Conservation (phyloP, 2,113 vertebrate species). For the Gobiocypris rarus region DNA sequence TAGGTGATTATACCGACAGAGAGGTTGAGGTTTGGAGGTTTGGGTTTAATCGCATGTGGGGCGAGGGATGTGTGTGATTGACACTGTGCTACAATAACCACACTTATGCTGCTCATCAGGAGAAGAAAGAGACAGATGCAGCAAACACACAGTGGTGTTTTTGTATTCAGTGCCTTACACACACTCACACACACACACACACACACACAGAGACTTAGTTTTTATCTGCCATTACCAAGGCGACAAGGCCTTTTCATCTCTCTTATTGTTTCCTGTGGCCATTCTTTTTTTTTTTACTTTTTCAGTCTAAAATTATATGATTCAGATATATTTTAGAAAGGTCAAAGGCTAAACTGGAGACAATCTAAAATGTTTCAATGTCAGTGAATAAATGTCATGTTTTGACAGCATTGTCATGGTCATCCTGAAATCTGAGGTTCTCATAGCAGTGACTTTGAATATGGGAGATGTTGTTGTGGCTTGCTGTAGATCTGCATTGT, state of each 20-base stretch:
- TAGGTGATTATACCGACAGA: neutral
- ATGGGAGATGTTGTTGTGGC: neutral
- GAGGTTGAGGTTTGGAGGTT: conserved; percentile 20
- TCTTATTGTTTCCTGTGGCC: neutral
- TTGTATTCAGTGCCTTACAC: conserved; percentile 53
- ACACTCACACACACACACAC: conserved; percentile 7
- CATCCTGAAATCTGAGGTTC: neutral
- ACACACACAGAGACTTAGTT: neutral
- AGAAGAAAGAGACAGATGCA: conserved; percentile 44
- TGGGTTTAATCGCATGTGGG: neutral
- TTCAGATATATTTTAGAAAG: neutral
- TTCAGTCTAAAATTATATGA: neutral
- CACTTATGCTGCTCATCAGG: conserved; percentile 53
- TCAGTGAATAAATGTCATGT: neutral
- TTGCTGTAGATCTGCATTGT: neutral
- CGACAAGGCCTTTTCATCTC: neutral
- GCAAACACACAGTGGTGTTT: conserved; percentile 63
- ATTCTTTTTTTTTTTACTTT: neutral
- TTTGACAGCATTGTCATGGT: neutral
- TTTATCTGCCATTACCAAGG: conserved; percentile 2
- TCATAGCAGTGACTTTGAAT: neutral
- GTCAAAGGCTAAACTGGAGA: neutral
- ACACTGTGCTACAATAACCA: conserved; percentile 49
- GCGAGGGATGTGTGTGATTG: conserved; percentile 17
- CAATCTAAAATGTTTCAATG: neutral